These are phyloP conservation scores for Papilio polyxenes DNA, from an alignment of 1,140 invertebrate species.

Conservation along the genomic window DNA sequence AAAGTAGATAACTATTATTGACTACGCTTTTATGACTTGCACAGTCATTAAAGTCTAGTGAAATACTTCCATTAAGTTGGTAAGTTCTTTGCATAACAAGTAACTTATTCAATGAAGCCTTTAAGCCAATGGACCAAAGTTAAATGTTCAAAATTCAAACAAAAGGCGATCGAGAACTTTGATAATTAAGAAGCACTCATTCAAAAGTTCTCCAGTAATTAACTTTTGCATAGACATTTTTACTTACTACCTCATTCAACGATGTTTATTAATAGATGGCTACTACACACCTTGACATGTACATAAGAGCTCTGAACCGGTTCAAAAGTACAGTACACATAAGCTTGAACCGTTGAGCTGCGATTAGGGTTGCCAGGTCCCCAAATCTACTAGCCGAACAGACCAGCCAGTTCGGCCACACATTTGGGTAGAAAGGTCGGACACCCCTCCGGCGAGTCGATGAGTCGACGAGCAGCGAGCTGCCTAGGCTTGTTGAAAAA, in stretches of 20 bases:
- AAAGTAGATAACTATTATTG: neutral
- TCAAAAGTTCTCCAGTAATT: neutral
- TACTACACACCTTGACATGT: no score
- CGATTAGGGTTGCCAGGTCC: no score
- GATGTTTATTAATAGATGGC: no score
- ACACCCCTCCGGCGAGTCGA: no score
- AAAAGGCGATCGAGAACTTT: slow-evolving; percentile 10
- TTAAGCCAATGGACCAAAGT: slow-evolving; percentile 10
- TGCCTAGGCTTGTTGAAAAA: no score
- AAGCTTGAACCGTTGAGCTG: no score
- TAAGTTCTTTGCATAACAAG: slow-evolving; percentile 7
- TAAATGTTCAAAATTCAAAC: slow-evolving; percentile 26
- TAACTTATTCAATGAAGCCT: slow-evolving; percentile 23
- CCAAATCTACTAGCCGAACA: no score
- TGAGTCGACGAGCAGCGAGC: no score
- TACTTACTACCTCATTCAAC: neutral
- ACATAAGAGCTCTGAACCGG: no score
- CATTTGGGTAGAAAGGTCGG: no score
- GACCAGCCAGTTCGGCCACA: no score
- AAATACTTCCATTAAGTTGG: neutral
- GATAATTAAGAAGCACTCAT: slow-evolving; percentile 11
- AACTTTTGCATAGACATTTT: neutral
- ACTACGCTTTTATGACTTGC: neutral
- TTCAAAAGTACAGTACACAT: no score
- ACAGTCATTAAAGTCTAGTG: neutral